Conservation (phyloP, 92 coral and sea anemone genomes). For the Palythoa grandis region DNA sequence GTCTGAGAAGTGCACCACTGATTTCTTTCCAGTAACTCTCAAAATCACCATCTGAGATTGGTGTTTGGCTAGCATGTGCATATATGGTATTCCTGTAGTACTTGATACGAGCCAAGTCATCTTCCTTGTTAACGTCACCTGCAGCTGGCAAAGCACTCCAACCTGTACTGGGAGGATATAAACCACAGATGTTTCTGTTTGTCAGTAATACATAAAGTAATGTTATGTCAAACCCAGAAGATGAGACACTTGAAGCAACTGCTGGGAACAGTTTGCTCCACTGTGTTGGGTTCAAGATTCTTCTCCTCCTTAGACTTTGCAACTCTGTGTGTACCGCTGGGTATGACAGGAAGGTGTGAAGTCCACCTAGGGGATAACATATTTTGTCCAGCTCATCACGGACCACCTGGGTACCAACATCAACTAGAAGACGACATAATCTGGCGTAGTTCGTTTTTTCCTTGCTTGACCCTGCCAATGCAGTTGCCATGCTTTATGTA, state of each 20-base stretch:
- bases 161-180: not conserved
- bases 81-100: no score
- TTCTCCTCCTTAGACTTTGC: slow-evolving; percentile 11
- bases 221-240: slow-evolving; percentile 31
- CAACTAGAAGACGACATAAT: slow-evolving; percentile 31
- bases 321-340: not conserved
- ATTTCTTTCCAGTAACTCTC: no score
- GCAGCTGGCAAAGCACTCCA: no score
- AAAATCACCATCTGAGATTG: no score
- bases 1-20: no score
- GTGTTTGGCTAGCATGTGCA: no score
- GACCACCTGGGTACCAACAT: slow-evolving; percentile 14
- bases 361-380: not conserved
- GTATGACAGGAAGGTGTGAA: not conserved
- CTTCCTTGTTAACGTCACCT: no score
- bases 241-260: not conserved
- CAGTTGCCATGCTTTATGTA: slow-evolving; percentile 24
- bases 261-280: slow-evolving; percentile 36
- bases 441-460: slow-evolving; percentile 22
- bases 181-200: slow-evolving; percentile 13
- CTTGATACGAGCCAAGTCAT: no score
- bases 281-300: slow-evolving; percentile 11
- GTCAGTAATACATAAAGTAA: slow-evolving; percentile 4
- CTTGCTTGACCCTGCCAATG: not conserved
- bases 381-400: slow-evolving; percentile 7